Conservation (phyloP, 2,113 vertebrate species). For the Apodemus speciosus region DNA sequence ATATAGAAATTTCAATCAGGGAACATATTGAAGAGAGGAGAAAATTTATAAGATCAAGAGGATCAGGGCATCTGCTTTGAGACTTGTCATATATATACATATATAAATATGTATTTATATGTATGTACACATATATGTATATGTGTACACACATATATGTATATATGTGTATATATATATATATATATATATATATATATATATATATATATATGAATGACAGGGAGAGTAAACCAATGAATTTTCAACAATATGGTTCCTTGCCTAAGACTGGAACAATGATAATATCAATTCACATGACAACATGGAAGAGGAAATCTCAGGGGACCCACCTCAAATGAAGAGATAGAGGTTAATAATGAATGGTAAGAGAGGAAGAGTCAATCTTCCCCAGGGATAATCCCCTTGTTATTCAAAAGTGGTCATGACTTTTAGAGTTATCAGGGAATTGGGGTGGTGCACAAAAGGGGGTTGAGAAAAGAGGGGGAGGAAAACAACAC, state of each 20-base stretch:
- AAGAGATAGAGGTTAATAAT: neutral
- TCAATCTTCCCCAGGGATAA: neutral
- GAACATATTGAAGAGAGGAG: neutral
- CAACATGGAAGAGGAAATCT: neutral
- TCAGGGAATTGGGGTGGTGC: neutral
- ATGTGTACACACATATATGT: too few relatives aligned
- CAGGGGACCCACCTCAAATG: neutral
- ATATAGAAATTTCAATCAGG: neutral
- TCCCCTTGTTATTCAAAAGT: neutral
- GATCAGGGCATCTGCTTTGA: neutral
- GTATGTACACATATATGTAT: too few relatives aligned
- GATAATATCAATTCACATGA: neutral
- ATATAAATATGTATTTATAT: too few relatives aligned
- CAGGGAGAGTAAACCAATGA: neutral
- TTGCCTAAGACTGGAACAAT: neutral
- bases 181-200: too few relatives aligned
- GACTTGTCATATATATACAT: neutral
- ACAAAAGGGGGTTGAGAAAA: neutral
- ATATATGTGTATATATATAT: too few relatives aligned
- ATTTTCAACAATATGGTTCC: neutral
- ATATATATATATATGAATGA: neutral
- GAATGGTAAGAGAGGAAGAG: neutral
- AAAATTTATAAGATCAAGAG: neutral
- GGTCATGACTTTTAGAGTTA: neutral
- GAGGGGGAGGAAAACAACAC: neutral